A percentile compares a stretch with the other conserved stretches of the same genome.
Conservation (phyloP, 64 coral and sea anemone genomes). For the Pachyseris speciosa region DNA sequence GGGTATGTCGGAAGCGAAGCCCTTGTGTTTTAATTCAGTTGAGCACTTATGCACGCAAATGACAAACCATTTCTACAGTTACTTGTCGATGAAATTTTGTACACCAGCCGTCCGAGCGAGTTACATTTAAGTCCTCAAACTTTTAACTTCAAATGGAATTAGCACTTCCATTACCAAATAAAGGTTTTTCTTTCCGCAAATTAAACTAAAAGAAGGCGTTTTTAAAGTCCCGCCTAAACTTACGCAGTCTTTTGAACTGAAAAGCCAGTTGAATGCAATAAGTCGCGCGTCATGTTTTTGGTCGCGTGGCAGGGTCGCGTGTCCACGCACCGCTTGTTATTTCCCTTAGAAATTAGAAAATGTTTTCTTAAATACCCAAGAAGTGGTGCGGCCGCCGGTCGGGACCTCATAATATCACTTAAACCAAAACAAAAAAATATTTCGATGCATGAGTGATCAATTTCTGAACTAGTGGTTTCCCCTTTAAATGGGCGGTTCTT, state of each 20-base stretch:
- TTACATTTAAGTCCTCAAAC: background rate
- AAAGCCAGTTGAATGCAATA: background rate
- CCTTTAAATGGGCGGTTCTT: background rate
- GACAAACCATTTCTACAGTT: background rate
- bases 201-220: background rate
- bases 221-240: background rate
- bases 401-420: background rate
- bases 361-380: background rate
- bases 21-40: background rate
- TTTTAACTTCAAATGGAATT: background rate
- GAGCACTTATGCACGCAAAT: background rate
- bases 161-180: background rate
- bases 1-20: background rate
- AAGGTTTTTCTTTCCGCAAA: background rate
- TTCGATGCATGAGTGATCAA: background rate
- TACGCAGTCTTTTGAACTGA: background rate
- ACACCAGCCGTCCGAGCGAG: background rate
- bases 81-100: background rate
- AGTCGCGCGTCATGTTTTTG: slow-evolving; percentile 4
- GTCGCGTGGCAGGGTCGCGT: slow-evolving; percentile 48
- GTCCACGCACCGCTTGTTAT: background rate
- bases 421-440: slow-evolving; percentile 5
- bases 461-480: background rate
- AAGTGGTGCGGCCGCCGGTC: slow-evolving; percentile 44
- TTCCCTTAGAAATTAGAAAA: background rate